Conservation (phyloP, 2,113 vertebrate genomes). For the Upupa epops region DNA sequence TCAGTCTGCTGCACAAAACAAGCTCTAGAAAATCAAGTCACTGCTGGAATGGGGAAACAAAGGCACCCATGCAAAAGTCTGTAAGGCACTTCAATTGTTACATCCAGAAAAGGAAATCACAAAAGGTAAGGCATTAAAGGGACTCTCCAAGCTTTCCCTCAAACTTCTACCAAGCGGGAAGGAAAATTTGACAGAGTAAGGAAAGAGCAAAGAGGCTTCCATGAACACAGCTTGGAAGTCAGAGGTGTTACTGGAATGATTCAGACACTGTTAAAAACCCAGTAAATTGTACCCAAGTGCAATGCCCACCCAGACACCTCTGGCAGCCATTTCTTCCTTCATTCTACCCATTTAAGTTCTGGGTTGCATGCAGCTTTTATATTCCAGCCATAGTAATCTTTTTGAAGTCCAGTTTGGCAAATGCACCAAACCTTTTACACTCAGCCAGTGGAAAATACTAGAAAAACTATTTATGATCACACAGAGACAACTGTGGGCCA, state of each 20-base stretch:
- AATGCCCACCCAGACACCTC: not conserved
- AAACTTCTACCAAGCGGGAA: not conserved
- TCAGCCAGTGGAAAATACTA: not conserved
- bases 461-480: not conserved
- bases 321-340: not conserved
- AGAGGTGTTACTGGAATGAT: not conserved
- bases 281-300: not conserved
- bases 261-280: not conserved
- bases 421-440: not conserved
- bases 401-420: slow-evolving; percentile 22
- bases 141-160: not conserved
- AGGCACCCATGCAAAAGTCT: not conserved
- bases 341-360: not conserved
- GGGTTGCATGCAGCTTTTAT: not conserved
- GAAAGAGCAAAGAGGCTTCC: not conserved
- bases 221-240: not conserved
- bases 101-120: not conserved
- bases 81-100: not conserved
- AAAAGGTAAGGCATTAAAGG: not conserved
- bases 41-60: not conserved
- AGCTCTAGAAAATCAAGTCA: not conserved
- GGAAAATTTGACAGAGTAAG: not conserved
- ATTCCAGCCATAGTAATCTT: not conserved
- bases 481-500: not conserved
- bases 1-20: not conserved